phyloP scores from a whole-genome alignment of 92 coral and sea anemone species.

The Palythoa heliodiscus region DNA sequence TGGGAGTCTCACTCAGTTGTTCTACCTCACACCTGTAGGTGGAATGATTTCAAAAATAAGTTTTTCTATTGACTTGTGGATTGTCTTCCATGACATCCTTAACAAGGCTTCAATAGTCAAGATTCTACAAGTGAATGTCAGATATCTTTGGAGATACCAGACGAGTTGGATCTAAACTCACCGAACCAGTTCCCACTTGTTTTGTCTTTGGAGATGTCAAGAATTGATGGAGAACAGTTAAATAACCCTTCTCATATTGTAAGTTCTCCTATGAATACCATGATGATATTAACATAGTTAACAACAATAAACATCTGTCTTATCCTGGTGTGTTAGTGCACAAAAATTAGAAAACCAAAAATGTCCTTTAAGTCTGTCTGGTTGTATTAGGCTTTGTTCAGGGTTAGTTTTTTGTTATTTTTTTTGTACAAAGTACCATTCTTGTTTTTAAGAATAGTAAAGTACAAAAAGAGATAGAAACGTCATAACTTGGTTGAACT shows the following conservation, averaged over 20 bases:
- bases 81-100: conserved; percentile 1
- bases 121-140: conserved; percentile 13
- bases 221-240: conserved; percentile 8
- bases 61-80: background rate
- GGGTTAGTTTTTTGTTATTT: no score
- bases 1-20: no score
- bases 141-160: conserved; percentile 37
- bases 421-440: no score
- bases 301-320: background rate
- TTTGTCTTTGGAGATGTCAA: conserved; percentile 13
- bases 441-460: no score
- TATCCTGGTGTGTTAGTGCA: background rate
- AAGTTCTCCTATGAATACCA: background rate
- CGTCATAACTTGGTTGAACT: no score
- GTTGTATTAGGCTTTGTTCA: no score
- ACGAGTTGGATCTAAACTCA: background rate
- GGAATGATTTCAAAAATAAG: no score
- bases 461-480: no score
- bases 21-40: no score
- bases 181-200: conserved; percentile 21
- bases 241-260: conserved; percentile 36
- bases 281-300: background rate
- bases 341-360: no score
- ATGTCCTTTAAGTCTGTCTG: no score
- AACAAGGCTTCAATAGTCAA: conserved; percentile 16